These are phyloP conservation scores for Drosophila mulleri DNA, from an alignment of 2,888 invertebrate genomes.

Conservation along the genomic window DNA sequence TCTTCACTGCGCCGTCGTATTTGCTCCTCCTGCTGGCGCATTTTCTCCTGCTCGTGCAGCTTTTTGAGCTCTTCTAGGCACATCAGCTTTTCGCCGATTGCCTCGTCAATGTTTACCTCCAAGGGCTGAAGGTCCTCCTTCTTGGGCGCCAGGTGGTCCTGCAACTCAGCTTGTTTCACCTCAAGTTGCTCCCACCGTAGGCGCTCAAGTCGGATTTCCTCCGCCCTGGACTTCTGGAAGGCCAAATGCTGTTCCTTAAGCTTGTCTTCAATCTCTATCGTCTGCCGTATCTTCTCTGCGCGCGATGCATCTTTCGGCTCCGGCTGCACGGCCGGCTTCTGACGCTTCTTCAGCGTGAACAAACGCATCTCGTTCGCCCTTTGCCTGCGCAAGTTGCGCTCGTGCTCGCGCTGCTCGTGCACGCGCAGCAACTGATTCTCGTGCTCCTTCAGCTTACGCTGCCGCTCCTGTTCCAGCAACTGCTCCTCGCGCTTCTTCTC, in stretches of 20 bases:
- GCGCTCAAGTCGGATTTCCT: background rate
- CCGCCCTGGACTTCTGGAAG: background rate
- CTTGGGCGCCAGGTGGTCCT: background rate
- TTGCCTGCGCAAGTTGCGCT: conserved; percentile 8
- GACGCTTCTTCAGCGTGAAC: background rate
- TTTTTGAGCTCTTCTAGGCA: background rate
- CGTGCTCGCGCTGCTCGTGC: conserved; percentile 29
- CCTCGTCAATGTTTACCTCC: rapidly evolving
- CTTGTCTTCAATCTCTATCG: background rate
- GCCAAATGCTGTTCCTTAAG: background rate
- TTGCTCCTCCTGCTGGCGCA: background rate
- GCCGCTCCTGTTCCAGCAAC: conserved; percentile 2
- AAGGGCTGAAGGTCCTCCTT: background rate
- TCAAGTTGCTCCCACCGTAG: background rate
- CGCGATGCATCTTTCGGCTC: background rate
- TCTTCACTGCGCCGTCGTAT: background rate
- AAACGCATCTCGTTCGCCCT: background rate
- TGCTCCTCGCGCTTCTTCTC: background rate
- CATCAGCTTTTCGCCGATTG: rapidly evolving
- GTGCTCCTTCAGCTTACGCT: conserved; percentile 3
- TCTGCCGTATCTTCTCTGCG: background rate
- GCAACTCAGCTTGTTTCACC: background rate
- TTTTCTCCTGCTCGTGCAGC: no score
- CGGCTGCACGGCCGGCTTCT: background rate
- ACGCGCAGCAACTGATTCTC: conserved; percentile 18